Evolutionary conservation across 1,140 invertebrate species (phyloP).

Genomic region (Megathymus violae): DNA sequence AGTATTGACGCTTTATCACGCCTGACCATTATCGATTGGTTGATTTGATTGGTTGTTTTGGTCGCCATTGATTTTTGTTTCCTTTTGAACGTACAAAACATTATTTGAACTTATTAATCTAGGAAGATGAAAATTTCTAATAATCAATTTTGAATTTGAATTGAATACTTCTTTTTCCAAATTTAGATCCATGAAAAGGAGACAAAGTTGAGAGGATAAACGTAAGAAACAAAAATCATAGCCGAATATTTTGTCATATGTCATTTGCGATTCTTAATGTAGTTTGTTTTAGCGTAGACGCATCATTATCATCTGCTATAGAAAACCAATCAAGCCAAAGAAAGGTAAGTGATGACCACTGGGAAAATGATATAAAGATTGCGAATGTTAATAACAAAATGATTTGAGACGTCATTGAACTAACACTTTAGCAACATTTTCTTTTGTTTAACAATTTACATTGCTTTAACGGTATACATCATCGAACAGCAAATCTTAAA

Average conservation of each 20-base stretch:
- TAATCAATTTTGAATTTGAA: no score
- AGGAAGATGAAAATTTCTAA: no score
- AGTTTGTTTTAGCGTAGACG: constrained; percentile 69
- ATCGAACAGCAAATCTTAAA: background rate
- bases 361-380: no score
- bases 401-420: no score
- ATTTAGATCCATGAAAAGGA: background rate
- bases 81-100: background rate
- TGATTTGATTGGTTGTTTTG: constrained; percentile 50
- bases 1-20: constrained; percentile 67
- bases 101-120: no score
- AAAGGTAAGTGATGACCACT: constrained; percentile 28
- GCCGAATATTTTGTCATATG: constrained; percentile 57
- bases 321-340: constrained; percentile 38
- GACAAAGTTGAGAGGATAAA: no score
- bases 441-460: no score
- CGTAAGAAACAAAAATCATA: constrained; percentile 55
- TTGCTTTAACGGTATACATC: no score
- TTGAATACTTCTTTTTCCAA: no score
- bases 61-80: constrained; percentile 62
- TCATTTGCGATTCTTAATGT: constrained; percentile 65
- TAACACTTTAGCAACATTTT: no score
- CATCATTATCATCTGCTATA: constrained; percentile 60
- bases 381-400: no score
- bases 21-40: constrained; percentile 70